Base-by-base conservation (phyloP, 2,797 vertebrate species). In the Ambastaia sidthimunki region DNA sequence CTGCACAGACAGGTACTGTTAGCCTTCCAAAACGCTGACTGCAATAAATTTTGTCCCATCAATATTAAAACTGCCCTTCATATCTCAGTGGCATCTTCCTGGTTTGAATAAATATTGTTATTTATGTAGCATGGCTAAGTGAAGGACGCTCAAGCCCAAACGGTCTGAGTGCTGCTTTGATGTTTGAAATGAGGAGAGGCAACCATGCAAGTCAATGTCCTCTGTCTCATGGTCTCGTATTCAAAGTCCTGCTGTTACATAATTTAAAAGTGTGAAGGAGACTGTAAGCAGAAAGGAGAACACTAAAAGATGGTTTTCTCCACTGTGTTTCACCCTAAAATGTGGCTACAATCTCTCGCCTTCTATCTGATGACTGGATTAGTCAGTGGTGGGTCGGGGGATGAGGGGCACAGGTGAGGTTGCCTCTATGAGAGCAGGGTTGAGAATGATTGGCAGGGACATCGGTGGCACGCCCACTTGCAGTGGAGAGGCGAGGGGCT, bases 361-460 rank as follows among this genome's bases (percentile, higher is more conserved):
- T 71, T 83, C 91, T 93, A 97, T 85, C 98, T 96, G 84, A 97
- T 94, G 21, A 94, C 87, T 0, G 95, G 87, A 84, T 96, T 95
- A 52, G 91, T 85, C 7, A 94, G 90, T 67, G 95, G 92, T 50
- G 95, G 90, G 23, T 91, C 88, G 52, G 96, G 78, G 88, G 54
- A 99, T 91, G 73, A 99, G 94, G 0, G 98, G 98, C 16, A 99
- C 96, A 0, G 98, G 98, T 74, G 97, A 99, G 3, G 96, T 96
- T 88, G 98, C 97, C 86, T 99, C 96, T 2, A 99, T 99, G 75
- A 99, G 96, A 48, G 98, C 97, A 10, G 98, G 98, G 88, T 99
- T 99, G 67, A 99, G 93, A 89, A 99, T 99, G 91, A 99, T 99
- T 69, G 98, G 98, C 86, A 99, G 93, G 86, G 97, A 94, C 97